Base-by-base conservation (phyloP, 2,888 invertebrate species). In the Tinea trinotella region DNA sequence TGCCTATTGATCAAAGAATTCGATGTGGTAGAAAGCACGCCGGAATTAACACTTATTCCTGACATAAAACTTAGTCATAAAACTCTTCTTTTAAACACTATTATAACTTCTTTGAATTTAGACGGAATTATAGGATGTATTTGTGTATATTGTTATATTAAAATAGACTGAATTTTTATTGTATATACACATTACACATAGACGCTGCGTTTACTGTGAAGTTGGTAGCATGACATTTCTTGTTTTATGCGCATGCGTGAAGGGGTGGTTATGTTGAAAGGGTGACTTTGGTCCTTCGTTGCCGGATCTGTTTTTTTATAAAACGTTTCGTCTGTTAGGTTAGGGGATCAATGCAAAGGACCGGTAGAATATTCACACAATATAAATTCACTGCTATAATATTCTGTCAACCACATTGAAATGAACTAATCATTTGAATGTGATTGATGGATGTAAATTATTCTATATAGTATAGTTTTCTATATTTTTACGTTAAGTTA, bases 71-170 rank as follows among this genome's bases (percentile, higher is more conserved):
- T 10, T 10, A 1, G 7, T 2, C 18, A 1, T 40, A 12, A 40
- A 40, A 6, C 6, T 7, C 19, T 46, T 46, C 19, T 46, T 7
- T 19, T n/a, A 19, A 12, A 19, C 12, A 46, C 17, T 19, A 46
- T 5, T 5, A 19, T 52, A 56, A 54, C 36, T 15, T 9, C 54
- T 56, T 59, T 58, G 60, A 56, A 56, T 58, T 58, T 54, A 82
- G 83, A 84, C 83, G 84, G 83, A 83, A 71, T 78, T 62, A 63
- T 65, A 73, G 75, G 74, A 72, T 70, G 71, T 69, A 72, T 70
- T 65, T 63, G 71, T 67, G 71, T 65, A 65, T 69, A 70, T 70
- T 74, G 67, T 69, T 68, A 63, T 61, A 68, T 70, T 70, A 70
- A 55, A 74, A 72, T 74, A 68, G 67, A 63, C 64, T 68, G 69